phyloP scores from a whole-genome alignment of 2,113 vertebrate genomes.

The Tichodroma muraria region DNA sequence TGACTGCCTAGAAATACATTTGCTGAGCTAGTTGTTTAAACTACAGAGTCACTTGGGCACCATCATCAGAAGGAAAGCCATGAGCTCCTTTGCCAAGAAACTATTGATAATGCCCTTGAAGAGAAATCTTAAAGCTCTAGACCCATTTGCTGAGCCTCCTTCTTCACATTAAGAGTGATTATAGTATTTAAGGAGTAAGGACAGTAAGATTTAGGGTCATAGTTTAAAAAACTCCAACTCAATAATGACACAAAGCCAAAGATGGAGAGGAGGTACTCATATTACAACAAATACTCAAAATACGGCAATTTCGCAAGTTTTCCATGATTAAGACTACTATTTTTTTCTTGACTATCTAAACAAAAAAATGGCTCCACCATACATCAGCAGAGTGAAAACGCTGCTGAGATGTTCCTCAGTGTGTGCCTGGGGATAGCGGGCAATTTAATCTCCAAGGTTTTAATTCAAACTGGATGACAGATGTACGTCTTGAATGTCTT shows the following conservation, averaged over 20 bases:
- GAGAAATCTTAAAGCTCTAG: not conserved
- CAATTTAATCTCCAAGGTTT: slow-evolving; percentile 1
- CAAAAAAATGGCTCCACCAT: not conserved
- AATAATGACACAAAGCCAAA: not conserved
- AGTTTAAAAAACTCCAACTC: not conserved
- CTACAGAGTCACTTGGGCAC: slow-evolving; percentile 17
- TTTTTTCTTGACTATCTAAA: not conserved
- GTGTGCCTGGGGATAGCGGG: not conserved
- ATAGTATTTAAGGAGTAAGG: not conserved
- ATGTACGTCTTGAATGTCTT: not conserved
- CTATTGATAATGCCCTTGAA: not conserved
- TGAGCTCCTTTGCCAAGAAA: slow-evolving; percentile 4
- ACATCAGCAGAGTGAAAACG: not conserved
- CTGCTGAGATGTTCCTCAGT: not conserved
- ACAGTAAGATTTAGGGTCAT: not conserved
- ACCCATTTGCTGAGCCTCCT: not conserved
- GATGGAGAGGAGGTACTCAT: not conserved
- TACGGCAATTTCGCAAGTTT: not conserved
- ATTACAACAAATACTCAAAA: not conserved
- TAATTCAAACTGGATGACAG: not conserved
- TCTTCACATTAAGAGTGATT: slow-evolving; percentile 3
- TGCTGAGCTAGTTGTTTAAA: slow-evolving; percentile 37
- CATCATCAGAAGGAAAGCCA: slow-evolving; percentile 6
- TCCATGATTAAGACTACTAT: not conserved
- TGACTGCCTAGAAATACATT: not conserved